Evolutionary conservation across 2,888 invertebrate species (phyloP).

Genomic region (Mesodorylaimus sp.): DNA sequence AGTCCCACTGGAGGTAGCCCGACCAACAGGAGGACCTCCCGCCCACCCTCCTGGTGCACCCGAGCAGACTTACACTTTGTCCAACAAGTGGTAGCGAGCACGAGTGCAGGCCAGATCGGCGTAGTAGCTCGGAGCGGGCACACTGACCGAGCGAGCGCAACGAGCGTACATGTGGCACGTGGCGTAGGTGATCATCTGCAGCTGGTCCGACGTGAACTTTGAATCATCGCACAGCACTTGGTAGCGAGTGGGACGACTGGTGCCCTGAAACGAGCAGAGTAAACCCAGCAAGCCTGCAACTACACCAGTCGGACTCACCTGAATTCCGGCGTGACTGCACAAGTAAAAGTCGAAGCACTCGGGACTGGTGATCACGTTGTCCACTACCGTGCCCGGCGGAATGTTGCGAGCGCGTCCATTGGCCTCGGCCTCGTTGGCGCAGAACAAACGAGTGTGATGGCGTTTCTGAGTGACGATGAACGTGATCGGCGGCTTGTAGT

Average conservation of each 20-base stretch:
- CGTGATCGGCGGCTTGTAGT: conserved; percentile 25
- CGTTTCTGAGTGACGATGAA: conserved; percentile 15
- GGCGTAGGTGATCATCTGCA: conserved; percentile 20
- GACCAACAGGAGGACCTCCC: too few species aligned
- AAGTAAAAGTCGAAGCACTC: conserved; percentile 25
- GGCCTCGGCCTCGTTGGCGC: conserved; percentile 7
- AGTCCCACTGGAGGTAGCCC: too few species aligned
- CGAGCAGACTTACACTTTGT: not conserved
- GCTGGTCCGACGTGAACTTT: conserved; percentile 22
- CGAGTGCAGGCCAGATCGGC: conserved; percentile 22
- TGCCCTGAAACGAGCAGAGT: too few species aligned
- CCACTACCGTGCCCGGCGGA: conserved; percentile 14
- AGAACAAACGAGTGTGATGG: conserved; percentile 14
- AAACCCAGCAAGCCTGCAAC: too few species aligned
- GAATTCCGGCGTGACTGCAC: conserved; percentile 21
- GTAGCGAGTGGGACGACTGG: conserved; percentile 25
- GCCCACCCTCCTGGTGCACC: too few species aligned
- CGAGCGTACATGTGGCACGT: conserved; percentile 25
- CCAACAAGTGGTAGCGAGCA: conserved; percentile 15
- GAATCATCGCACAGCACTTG: conserved; percentile 23
- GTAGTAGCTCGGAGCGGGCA: conserved; percentile 13
- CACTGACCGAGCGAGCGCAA: conserved; percentile 15
- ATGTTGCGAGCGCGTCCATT: conserved; percentile 5
- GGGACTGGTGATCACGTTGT: conserved; percentile 20
- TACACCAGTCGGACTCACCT: too few species aligned